Evolutionary conservation across 2,797 vertebrate genomes (phyloP).

Genomic region (Galaxias olidus): DNA sequence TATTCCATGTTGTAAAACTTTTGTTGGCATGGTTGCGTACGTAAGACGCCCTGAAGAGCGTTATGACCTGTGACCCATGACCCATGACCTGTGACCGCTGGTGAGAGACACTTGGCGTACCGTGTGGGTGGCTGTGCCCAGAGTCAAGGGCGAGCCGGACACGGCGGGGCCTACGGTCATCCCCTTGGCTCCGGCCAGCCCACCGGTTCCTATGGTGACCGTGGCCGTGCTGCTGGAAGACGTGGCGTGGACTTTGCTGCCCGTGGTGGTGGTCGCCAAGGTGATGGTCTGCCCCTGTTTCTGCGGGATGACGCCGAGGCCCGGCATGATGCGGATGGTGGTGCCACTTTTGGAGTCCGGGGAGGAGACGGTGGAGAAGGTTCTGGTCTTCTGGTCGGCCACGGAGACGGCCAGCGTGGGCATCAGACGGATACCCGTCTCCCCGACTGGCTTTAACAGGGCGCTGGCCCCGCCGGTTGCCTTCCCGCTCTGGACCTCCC

Average conservation of each 20-base stretch:
- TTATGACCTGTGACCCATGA: no score
- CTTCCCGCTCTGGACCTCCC: constrained; percentile 75
- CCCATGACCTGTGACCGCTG: no score
- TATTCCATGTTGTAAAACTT: no score
- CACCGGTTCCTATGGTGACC: constrained; percentile 84
- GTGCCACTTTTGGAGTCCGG: constrained; percentile 84
- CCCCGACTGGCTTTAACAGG: constrained; percentile 80
- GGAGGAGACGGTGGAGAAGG: constrained; percentile 77
- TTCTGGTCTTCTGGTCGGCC: constrained; percentile 88
- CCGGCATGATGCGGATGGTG: constrained; percentile 94
- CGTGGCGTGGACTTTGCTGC: constrained; percentile 64
- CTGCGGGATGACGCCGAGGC: constrained; percentile 89
- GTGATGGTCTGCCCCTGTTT: constrained; percentile 90
- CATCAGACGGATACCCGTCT: constrained; percentile 91
- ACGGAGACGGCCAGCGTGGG: constrained; percentile 88
- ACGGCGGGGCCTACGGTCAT: constrained; percentile 81
- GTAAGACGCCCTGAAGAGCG: no score
- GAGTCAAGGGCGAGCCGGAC: constrained; percentile 78
- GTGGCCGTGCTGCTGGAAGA: constrained; percentile 74
- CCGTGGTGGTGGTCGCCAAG: constrained; percentile 74
- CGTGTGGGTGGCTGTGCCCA: constrained; percentile 82
- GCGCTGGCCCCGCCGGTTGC: constrained; percentile 67
- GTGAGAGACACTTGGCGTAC: constrained; percentile 89
- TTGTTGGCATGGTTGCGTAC: no score
- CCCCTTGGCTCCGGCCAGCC: constrained; percentile 81